These are phyloP conservation scores for Leucophora obtusa DNA, from an alignment of 2,888 invertebrate species.

Conservation along the genomic window DNA sequence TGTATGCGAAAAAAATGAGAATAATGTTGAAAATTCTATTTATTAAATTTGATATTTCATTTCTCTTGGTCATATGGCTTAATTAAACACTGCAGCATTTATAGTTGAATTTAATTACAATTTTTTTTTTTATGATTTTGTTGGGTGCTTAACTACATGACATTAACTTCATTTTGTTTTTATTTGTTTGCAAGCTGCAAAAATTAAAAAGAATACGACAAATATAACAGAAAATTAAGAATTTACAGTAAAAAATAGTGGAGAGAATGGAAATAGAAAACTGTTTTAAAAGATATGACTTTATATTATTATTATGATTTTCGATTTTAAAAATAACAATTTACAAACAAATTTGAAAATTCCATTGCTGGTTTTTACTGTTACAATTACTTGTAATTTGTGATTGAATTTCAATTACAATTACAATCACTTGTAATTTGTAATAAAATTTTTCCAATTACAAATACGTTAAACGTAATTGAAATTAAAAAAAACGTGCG, in stretches of 20 bases:
- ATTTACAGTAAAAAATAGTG: constrained; percentile 29
- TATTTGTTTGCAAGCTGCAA: constrained; percentile 40
- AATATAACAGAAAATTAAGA: constrained; percentile 48
- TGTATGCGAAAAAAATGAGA: not conserved
- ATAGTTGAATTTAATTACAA: constrained; percentile 54
- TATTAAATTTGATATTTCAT: constrained; percentile 25
- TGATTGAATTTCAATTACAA: too few species aligned
- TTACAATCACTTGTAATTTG: too few species aligned
- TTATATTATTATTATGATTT: too few species aligned
- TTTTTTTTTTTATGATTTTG: constrained; percentile 12
- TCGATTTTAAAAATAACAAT: too few species aligned
- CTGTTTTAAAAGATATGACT: too few species aligned
- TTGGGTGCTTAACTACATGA: constrained; percentile 45
- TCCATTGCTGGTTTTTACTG: too few species aligned
- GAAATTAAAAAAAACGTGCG: too few species aligned
- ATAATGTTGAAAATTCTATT: not conserved
- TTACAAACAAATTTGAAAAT: too few species aligned
- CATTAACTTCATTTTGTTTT: constrained; percentile 53
- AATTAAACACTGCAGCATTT: constrained; percentile 51
- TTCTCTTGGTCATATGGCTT: constrained; percentile 41
- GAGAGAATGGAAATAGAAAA: not conserved
- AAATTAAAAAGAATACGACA: constrained; percentile 20
- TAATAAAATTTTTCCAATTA: too few species aligned
- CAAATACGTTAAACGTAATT: too few species aligned
- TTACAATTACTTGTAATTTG: too few species aligned